Base-by-base conservation (phyloP, 2,113 vertebrate genomes). In the Tretioscincus oriximinensis region DNA sequence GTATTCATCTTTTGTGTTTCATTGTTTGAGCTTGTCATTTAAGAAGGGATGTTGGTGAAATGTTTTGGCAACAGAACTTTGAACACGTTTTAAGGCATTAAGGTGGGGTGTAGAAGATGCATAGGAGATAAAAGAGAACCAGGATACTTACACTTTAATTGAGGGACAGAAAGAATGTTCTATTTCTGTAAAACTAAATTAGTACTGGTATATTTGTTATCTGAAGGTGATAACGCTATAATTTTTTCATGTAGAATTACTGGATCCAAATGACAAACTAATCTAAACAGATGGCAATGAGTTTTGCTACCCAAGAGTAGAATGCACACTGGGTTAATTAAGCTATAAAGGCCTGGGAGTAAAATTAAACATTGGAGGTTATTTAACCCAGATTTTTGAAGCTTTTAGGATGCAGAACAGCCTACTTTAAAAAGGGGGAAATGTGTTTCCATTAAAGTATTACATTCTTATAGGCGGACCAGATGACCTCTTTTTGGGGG, bases 381-480 rank as follows among this genome's bases (percentile, higher is more conserved):
- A 28, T 65, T 86, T 83, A 28, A 47, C 8, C 24, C 22, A 18
- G 77, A 70, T 7, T 64, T 68, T 65, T 76, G 29, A 84, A 35
- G 26, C 47, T 12, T 60, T 77, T 1, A 0, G 0, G 71, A 9
- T 9, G 16, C 28, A 54, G 61, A 70, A 24, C 78, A 75, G 58
- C 35, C 35, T 41, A 41, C 35, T 9, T 65, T 70, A 76, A 77
- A 86, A 72, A 20, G 7, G 24, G 66, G 74, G 6, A 6, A 83
- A 51, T 81, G 78, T 85, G 24, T 51, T 83, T 86, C 29, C 0
- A 1, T 81, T 84, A 75, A 76, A 69, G 63, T 47, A 80, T 26
- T 9, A 64, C 1, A 22, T 14, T 20, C 73, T 81, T n/a, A n/a
- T n/a, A n/a, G n/a, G n/a, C n/a, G n/a, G n/a, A n/a, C n/a, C n/a